Base-by-base conservation (phyloP, 2,888 invertebrate genomes). In the Brachynemurus nebulosus region DNA sequence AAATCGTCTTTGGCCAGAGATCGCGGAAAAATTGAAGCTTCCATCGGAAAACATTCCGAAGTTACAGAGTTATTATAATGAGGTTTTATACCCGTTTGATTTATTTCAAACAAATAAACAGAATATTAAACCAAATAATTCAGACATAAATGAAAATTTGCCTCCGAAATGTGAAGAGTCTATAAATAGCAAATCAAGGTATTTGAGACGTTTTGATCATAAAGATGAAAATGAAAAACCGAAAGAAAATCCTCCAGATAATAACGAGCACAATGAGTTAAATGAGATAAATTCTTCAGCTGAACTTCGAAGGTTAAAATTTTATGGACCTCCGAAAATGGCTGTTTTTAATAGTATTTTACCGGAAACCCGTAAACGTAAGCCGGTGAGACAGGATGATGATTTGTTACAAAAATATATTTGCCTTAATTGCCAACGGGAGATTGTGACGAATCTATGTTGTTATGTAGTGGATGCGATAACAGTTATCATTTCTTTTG, bases 401-500 rank as follows among this genome's bases (percentile, higher is more conserved):
- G 37, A 37, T 19, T 4, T 11, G 5, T 20, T 37, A 4, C 12
- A 77, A 40, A 69, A 74, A 52, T 77, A 78, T 57, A 67, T 73
- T 42, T 80, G 80, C 63, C 72, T 70, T 46, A 71, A 71, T 53
- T 83, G 83, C 61, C 70, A 71, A 70, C 73, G 54, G 81, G 81
- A 40, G 72, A 78, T 53, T 71, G 71, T 45, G 80, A 80, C 61
- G 75, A 78, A 51, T 66, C 73, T 47, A 71, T 82, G 63, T 62
- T 82, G 49, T 69, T 80, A 47, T 84, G 83, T 61, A 78, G 78
- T 60, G 77, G 78, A 18, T 84, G 84, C 61, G 78, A 78, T 53
- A 78, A 79, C 52, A 76, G 77, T 47, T 81, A 79, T 58, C 84
- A 84, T 59, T 81, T 78, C 38, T 80, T 77, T 65, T 84, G 84